Evolutionary conservation across 2,797 vertebrate genomes (phyloP), one percentile per base, ranked within the genome.

Genomic region (Manis javanica): DNA sequence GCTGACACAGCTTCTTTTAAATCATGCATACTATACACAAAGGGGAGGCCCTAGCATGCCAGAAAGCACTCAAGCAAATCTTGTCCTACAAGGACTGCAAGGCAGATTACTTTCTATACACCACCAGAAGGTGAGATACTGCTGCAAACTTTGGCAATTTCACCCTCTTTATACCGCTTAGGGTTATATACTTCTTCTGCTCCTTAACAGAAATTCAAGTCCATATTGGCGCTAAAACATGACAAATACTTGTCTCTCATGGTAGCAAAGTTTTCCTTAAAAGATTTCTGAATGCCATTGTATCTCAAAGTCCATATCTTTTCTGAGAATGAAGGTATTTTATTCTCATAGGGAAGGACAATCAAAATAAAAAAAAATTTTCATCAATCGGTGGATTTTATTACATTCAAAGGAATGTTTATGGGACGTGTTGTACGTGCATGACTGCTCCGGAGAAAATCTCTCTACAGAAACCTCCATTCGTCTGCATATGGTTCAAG

Each of bases 1-100:
- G 97, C 98, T 98, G 98, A 99, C 98, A 98, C 97, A 97, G 98
- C 98, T 97, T 97, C 98, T 98, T 98, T 97, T 99, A 99, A 99
- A 99, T 99, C 99, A 99, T 98, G 97, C 87, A 37, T 74, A 98
- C 94, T 97, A 97, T 93, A 97, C 96, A 98, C 98, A 98, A 98
- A 99, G 96, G 93, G 97, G 97, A 98, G 97, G 97, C 95, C 96
- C 97, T 71, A 94, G 97, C 93, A 77, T 77, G 84, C 21, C 61
- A 95, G 95, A 97, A 98, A 98, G 97, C 98, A 98, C 97, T 98
- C 96, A 95, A 97, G 96, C 96, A 96, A 97, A 98, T 97, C 98
- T 96, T 96, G 95, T 94, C 94, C 96, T 97, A 94, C 95, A 93
- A 95, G 96, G 92, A 74, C 95, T 94, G 84, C 96, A 96, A 98